These are phyloP conservation scores for Clanis bilineata DNA, from an alignment of 2,888 invertebrate species.

Conservation along the genomic window DNA sequence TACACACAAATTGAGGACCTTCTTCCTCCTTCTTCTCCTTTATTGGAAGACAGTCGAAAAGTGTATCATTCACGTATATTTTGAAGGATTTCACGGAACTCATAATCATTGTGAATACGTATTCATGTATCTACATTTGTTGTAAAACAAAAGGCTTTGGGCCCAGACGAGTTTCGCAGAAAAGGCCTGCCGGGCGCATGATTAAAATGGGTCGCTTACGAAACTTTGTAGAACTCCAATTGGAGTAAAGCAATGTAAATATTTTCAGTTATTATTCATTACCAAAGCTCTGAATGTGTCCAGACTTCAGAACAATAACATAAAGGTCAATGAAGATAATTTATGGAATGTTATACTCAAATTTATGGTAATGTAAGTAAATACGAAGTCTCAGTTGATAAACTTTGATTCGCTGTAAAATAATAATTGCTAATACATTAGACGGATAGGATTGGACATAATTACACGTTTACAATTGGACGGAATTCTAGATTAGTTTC, in stretches of 20 bases:
- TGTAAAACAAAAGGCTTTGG: neutral
- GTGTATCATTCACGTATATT: too few relatives aligned
- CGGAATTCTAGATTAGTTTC: too few relatives aligned
- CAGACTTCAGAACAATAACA: neutral
- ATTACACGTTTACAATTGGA: too few relatives aligned
- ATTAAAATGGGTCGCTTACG: neutral
- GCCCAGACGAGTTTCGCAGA: neutral
- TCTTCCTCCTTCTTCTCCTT: too few relatives aligned
- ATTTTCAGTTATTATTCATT: neutral
- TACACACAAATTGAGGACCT: too few relatives aligned
- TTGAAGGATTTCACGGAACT: neutral
- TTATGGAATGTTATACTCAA: neutral
- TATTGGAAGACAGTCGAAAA: too few relatives aligned
- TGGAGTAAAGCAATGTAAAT: neutral
- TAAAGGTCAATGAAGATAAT: neutral
- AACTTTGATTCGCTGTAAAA: too few relatives aligned
- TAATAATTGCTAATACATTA: too few relatives aligned
- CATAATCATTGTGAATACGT: neutral
- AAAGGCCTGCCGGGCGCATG: neutral
- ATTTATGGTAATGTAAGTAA: neutral
- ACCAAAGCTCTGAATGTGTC: neutral
- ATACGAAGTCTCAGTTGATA: too few relatives aligned
- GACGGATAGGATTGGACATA: too few relatives aligned
- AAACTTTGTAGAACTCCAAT: neutral
- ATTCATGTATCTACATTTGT: neutral